Base-by-base conservation (phyloP, 2,113 vertebrate genomes). In the Stictonetta naevosa region DNA sequence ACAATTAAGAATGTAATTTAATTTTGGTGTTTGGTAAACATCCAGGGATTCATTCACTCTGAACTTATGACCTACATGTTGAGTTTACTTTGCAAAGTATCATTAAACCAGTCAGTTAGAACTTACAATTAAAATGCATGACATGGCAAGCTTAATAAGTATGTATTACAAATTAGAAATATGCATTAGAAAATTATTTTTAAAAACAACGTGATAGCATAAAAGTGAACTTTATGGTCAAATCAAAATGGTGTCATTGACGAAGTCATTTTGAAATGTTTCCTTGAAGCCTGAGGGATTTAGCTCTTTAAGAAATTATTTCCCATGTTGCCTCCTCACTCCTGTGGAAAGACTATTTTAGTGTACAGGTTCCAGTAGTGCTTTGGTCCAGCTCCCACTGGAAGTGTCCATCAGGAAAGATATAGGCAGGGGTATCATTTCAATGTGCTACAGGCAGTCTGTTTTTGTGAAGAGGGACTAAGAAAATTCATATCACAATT, bases 1-100 rank as follows among this genome's bases (percentile, higher is more conserved):
- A 97, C 97, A 98, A 97, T 98, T 98, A 97, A 97, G 97, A 97
- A 98, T 93, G 96, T 97, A 97, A 98, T 98, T 98, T 98, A 98
- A 98, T 98, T 97, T 97, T 91, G 94, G 90, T 92, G 80, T 96
- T 98, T 98, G 95, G 95, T 97, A 98, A 98, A 98, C 95, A 98
- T 97, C 97, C 95, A 98, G 98, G 97, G 97, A 98, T 98, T 98
- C 94, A 97, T 98, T 98, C 97, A 93, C 97, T 98, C 94, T 94
- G 96, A 97, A 97, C 97, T 96, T 96, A 92, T 86, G 97, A 98
- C 97, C 98, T 97, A 96, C 86, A 86, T 85, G 91, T 90, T 96
- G 94, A 97, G 95, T 97, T 97, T 98, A 96, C 96, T 97, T 97
- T 96, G 87, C 56, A 50, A 97, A 98, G 94, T 96, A 97, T 88